Evolutionary conservation across 2,888 invertebrate genomes (phyloP).

Genomic region (Lochmaea capreae): DNA sequence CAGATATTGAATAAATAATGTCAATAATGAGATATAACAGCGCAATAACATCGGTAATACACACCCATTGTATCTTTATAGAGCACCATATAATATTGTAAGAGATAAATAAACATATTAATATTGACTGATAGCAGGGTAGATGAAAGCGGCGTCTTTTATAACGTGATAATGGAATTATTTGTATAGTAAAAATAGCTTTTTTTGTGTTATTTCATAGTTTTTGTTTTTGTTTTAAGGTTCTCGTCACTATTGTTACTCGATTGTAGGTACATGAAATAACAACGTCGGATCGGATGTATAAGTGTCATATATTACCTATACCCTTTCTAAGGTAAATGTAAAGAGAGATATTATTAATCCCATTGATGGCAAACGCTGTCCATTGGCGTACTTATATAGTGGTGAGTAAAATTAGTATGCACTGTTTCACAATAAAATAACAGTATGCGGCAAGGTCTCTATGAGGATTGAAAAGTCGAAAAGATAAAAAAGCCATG

Average conservation of each 20-base stretch:
- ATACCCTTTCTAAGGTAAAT: too few species aligned
- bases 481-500: too few species aligned
- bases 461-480: too few species aligned
- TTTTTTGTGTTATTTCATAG: background rate
- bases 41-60: background rate
- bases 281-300: too few species aligned
- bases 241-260: background rate
- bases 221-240: background rate
- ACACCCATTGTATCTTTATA: slow-evolving; percentile 9
- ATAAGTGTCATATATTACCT: too few species aligned
- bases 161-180: background rate
- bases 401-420: too few species aligned
- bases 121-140: slow-evolving; percentile 6
- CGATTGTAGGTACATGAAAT: too few species aligned
- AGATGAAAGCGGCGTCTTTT: slow-evolving; percentile 4
- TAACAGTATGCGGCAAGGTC: too few species aligned
- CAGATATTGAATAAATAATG: slow-evolving; percentile 7
- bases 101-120: slow-evolving; percentile 9
- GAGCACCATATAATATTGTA: slow-evolving; percentile 6
- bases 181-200: background rate
- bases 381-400: too few species aligned
- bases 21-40: slow-evolving; percentile 7
- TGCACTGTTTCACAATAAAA: too few species aligned
- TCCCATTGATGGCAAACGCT: too few species aligned
- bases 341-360: too few species aligned